Evolutionary conservation across 2,113 vertebrate genomes (phyloP), one percentile per base, ranked within the genome.

Genomic region (Rhabdomys dilectus): DNA sequence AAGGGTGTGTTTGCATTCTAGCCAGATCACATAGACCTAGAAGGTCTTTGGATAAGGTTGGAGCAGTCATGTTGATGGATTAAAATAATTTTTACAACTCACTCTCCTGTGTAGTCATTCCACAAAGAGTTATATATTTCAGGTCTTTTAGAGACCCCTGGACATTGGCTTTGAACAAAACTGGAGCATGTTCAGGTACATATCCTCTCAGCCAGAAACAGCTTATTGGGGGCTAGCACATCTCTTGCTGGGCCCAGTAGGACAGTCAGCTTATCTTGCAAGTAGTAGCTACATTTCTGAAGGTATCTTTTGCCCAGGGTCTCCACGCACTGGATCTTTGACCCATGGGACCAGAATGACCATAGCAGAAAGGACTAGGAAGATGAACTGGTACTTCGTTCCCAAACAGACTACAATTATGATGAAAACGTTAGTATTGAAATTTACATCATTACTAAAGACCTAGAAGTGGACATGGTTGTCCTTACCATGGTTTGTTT

Each of bases 121-220:
- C 72, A 17, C 53, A 53, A 82, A n/a, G 26, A 81, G 73, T 19
- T 62, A 15, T 73, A 31, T 12, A 56, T 36, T 77, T 34, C 29
- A 88, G 34, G 78, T 53, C 2, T 56, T 92, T 88, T 31, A 92
- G 73, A 94, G 60, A 76, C 24, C 51, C 2, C 56, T 24, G 22
- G 39, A 96, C 92, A 88, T 5, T 72, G 91, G 5, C 13, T 94
- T 48, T 51, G 60, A 93, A 48, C 15, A n/a, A 76, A 91, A 80
- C 7, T 39, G 5, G 48, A 91, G 34, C 15, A 56, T 77, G 7
- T 16, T 64, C 51, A n/a, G 39, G 72, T 51, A 10, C 17, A 6
- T 51, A 22, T 88, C 19, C 26, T 21, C 7, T 75, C 22, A 51
- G 51, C 36, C 36, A 78, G 70, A 16, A 24, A 42, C 29, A 89